phyloP scores from a whole-genome alignment of 2,113 vertebrate genomes.

The Clinocottus analis region DNA sequence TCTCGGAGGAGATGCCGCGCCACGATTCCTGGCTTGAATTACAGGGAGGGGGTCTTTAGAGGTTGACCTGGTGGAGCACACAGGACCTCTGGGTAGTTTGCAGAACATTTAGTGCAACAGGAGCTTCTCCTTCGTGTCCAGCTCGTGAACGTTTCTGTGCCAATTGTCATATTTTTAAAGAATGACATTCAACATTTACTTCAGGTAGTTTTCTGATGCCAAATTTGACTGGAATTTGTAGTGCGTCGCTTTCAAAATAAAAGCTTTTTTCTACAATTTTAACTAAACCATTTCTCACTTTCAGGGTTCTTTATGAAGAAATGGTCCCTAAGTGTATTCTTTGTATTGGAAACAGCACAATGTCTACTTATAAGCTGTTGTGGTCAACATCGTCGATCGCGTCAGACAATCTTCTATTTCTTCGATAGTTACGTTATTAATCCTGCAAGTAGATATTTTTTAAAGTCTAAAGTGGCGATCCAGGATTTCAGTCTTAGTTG shows the following conservation, averaged over 20 bases:
- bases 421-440: too few species aligned
- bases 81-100: conserved; percentile 11
- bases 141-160: too few species aligned
- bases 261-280: background rate
- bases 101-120: background rate
- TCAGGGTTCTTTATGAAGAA: background rate
- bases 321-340: background rate
- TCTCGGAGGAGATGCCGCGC: conserved; percentile 47
- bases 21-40: conserved; percentile 45
- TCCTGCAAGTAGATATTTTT: too few species aligned
- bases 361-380: background rate
- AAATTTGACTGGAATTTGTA: background rate
- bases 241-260: background rate
- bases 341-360: background rate
- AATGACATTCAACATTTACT: too few species aligned
- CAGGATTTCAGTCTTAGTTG: too few species aligned
- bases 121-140: background rate
- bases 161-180: too few species aligned
- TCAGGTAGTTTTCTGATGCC: background rate
- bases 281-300: background rate
- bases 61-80: conserved; percentile 34
- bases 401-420: background rate
- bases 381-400: background rate
- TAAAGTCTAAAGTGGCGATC: too few species aligned
- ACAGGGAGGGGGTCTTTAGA: conserved; percentile 47